A percentile compares a stretch with the other conserved stretches of the same genome.
Evolutionary conservation across 2,888 invertebrate genomes (phyloP).

Genomic region (Drosophila anomalata): DNA sequence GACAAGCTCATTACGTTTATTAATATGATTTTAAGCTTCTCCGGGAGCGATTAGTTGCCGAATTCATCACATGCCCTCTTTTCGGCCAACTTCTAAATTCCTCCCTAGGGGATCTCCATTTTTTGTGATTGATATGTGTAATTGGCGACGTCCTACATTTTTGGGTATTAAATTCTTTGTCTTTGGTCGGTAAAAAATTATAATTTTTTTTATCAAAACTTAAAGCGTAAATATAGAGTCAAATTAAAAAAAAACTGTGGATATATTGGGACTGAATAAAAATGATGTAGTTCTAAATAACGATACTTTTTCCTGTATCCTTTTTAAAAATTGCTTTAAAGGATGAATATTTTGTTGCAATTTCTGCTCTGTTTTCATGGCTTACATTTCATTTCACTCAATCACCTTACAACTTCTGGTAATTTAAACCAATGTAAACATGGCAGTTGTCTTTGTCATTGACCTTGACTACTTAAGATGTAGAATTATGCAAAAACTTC

Average conservation of each 20-base stretch:
- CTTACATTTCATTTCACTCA: background rate
- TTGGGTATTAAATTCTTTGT: background rate
- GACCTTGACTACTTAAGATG: constrained; percentile 64
- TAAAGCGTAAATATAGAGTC: background rate
- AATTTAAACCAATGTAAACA: constrained; percentile 8
- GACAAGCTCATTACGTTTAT: constrained; percentile 57
- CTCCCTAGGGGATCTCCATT: constrained; percentile 6
- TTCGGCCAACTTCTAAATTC: constrained; percentile 24
- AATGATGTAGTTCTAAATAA: no score
- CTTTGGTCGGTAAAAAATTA: background rate
- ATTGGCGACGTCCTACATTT: constrained; percentile 18
- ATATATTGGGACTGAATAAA: no score
- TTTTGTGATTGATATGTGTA: constrained; percentile 32
- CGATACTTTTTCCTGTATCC: no score
- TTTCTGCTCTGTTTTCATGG: background rate
- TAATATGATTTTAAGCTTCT: constrained; percentile 71
- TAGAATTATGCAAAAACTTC: constrained; percentile 59
- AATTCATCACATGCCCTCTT: constrained; percentile 59
- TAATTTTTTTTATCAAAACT: background rate
- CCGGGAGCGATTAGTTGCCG: constrained; percentile 41
- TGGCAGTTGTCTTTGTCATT: constrained; percentile 31
- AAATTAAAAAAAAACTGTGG: no score
- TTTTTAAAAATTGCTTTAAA: background rate
- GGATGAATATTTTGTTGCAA: background rate
- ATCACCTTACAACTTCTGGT: constrained; percentile 1